Conservation (phyloP, 2,113 vertebrate species). For the zebrafish (Danio rerio) region GRCz12tu NC_133200.1:4629501-4630000, state of each 20-base stretch:
- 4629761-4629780: no score
- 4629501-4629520: no score
- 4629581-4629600: no score
- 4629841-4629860: no score
- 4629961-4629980: slow-evolving; percentile 30
- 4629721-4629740: neutral
- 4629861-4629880: neutral
- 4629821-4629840: no score
- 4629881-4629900: neutral
- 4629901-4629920: neutral
- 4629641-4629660: neutral
- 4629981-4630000: slow-evolving; percentile 39
- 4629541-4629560: no score
- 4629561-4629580: no score
- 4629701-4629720: neutral
- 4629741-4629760: neutral
- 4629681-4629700: neutral
- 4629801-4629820: no score
- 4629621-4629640: neutral
- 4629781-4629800: no score
- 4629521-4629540: no score
- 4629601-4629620: neutral
- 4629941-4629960: neutral
- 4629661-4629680: neutral
- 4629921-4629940: neutral